Conservation (phyloP, 2,888 invertebrate genomes). For the Apodemia zela region DNA sequence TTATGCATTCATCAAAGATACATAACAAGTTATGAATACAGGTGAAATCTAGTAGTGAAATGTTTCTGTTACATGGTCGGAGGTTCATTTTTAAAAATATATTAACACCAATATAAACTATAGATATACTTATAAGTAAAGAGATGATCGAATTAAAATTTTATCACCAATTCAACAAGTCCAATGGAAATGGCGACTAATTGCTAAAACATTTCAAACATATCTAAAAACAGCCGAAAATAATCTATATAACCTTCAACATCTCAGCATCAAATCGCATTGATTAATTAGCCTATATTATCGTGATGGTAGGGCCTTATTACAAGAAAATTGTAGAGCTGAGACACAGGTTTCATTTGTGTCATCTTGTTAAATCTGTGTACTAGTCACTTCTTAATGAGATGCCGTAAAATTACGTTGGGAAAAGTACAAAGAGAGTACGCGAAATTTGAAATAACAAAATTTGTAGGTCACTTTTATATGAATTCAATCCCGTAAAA, state of each 20-base stretch:
- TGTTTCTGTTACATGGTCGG: not conserved
- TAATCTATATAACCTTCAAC: constrained; percentile 22
- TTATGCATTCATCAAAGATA: no score
- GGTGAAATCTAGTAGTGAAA: no score
- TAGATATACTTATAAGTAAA: constrained; percentile 11
- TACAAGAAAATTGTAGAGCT: not conserved
- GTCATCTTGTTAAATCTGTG: no score
- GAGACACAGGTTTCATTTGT: no score
- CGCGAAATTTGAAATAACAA: no score
- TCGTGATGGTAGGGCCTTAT: not conserved
- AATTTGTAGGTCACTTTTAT: no score
- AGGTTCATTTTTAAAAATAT: not conserved
- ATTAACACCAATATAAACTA: constrained; percentile 2
- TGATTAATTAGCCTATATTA: constrained; percentile 7
- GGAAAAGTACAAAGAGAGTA: no score
- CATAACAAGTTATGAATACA: no score
- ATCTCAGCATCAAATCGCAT: not conserved
- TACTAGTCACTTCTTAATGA: no score
- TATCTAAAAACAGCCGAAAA: constrained; percentile 24
- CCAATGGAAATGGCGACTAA: constrained; percentile 19
- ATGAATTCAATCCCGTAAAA: no score
- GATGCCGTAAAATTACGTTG: no score
- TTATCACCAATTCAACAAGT: not conserved
- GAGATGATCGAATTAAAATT: constrained; percentile 4
- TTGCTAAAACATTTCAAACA: constrained; percentile 20